phyloP scores from a whole-genome alignment of 2,113 vertebrate species.

The Paracanthobrama guichenoti region DNA sequence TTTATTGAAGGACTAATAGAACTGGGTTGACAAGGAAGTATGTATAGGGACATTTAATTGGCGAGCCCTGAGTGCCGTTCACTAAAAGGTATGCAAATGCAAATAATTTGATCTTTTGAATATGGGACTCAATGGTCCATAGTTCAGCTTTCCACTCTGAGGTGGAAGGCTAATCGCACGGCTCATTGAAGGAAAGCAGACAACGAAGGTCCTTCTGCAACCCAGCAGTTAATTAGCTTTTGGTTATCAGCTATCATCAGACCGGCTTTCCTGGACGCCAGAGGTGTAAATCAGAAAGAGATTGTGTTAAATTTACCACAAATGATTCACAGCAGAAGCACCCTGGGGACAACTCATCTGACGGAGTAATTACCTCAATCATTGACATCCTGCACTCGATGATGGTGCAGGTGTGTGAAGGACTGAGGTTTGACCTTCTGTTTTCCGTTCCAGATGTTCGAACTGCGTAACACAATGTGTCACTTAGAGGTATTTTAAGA shows the following conservation, averaged over 20 bases:
- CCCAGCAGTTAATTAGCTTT: conserved; percentile 22
- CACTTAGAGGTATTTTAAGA: neutral
- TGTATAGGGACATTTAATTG: neutral
- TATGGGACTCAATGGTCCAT: neutral
- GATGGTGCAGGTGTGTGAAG: conserved; percentile 6
- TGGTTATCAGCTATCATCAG: conserved; percentile 27
- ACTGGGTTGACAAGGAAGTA: neutral
- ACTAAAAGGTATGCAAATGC: conserved; percentile 14
- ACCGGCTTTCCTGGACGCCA: conserved; percentile 8
- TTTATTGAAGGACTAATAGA: neutral
- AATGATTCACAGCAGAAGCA: conserved; percentile 26
- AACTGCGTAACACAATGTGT: neutral
- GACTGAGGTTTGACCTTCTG: conserved; percentile 7
- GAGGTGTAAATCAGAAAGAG: conserved; percentile 31
- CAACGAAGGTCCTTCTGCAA: conserved; percentile 13
- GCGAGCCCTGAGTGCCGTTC: neutral
- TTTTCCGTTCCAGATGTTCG: neutral
- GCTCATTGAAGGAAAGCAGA: conserved; percentile 4
- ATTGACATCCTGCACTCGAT: neutral
- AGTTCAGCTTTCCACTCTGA: neutral
- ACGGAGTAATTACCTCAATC: conserved; percentile 7
- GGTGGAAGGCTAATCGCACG: neutral
- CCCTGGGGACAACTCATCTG: conserved; percentile 6
- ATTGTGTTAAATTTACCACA: conserved; percentile 38
- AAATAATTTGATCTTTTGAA: neutral